Conservation (phyloP, 2,797 vertebrate species). For the Tapirus indicus region DNA sequence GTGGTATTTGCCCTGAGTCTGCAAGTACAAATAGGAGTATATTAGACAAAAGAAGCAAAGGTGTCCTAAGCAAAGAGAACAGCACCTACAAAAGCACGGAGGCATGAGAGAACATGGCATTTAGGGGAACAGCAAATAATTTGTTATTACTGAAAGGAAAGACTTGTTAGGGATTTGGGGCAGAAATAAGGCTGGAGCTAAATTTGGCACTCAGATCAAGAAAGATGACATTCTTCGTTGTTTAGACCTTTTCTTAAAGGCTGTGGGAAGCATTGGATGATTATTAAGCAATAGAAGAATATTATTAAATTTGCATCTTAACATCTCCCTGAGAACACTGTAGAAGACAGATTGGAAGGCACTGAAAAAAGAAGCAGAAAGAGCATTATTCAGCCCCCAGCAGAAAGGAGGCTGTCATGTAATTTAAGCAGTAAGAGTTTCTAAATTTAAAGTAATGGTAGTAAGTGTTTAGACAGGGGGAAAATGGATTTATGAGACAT, state of each 20-base stretch:
- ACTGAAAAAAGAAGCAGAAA: constrained; percentile 39
- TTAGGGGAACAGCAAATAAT: neutral
- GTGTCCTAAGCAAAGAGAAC: neutral
- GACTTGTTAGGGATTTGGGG: neutral
- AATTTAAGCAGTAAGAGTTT: neutral
- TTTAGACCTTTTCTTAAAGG: constrained; percentile 1
- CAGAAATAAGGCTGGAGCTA: constrained; percentile 27
- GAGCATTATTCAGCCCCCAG: neutral
- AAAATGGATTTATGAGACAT: neutral
- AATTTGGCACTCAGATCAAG: constrained; percentile 21
- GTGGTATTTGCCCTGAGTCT: neutral
- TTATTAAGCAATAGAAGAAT: neutral
- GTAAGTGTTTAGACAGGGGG: neutral
- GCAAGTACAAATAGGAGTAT: neutral
- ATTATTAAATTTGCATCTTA: neutral
- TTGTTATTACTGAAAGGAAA: constrained; percentile 5
- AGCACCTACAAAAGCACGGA: neutral
- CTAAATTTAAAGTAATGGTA: neutral
- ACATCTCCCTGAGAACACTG: neutral
- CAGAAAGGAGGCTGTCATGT: neutral
- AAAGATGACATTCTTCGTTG: neutral
- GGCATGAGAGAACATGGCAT: neutral
- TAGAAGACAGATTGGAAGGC: neutral
- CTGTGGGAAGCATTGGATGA: neutral
- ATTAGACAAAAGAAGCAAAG: constrained; percentile 7